Base-by-base conservation (phyloP, 2,888 invertebrate species). In the Protodeltote pygarga region DNA sequence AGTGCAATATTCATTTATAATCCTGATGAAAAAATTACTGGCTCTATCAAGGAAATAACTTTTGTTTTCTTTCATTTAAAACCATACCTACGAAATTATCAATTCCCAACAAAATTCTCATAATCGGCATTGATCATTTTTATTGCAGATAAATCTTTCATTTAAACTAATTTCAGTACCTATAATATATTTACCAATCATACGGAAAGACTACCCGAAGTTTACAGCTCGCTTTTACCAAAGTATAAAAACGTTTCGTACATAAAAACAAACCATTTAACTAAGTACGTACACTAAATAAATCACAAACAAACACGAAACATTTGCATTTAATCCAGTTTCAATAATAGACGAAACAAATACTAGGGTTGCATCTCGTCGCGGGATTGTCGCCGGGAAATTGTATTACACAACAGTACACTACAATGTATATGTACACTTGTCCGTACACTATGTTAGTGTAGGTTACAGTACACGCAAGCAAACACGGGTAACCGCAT, bases 401-500 rank as follows among this genome's bases (percentile, higher is more conserved):
- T 60, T 44, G 31, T 15, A 44, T 62, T 60, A 55, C 37, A 29
- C 37, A 29, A 29, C 20, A 27, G 39, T 23, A 38, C 21, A 34
- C 28, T 16, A 3, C 35, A 9, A 15, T 29, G 34, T 25, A n/a
- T 21, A 13, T 37, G 59, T 37, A 29, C 5, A 24, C 24, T 6
- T 10, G 40, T 29, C 13, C 11, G 39, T 45, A 17, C 33, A 47
- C 23, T 31, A 45, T 40, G 27, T 45, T 55, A 47, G 59, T 54
- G 44, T 50, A 47, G 45, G 44, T 52, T 62, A 55, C 58, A 53
- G 54, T 55, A 59, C 45, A 46, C 44, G 57, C 57, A 51, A 63
- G 62, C 75, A 83, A 84, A 83, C 71, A 82, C 47, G 54, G 41
- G 68, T 85, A 86, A 87, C 84, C 79, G 70, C 81, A 81, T 87